Base-by-base conservation (phyloP, 2,888 invertebrate genomes). In the Mylabris sibirica region DNA sequence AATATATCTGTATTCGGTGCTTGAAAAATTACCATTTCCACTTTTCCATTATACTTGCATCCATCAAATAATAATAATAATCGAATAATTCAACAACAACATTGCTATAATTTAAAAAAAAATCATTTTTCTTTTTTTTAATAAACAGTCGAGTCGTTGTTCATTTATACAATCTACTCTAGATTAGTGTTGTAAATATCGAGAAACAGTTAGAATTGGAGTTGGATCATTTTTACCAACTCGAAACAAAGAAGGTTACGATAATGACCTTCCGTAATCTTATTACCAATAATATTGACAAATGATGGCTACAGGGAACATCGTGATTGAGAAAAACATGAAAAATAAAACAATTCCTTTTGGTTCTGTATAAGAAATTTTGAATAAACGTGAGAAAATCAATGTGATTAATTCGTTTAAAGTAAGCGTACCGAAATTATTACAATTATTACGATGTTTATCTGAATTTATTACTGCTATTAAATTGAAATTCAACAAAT, bases 171-270 rank as follows among this genome's bases (percentile, higher is more conserved):
- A 22, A 53, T 53, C 22, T 53, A 53, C 24, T 53, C 53, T 22
- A 53, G 53, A 53, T 53, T 9, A 20, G 3, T 49, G 24, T 4
- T 53, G 53, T 53, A 24, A 53, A 44, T 44, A 62, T 22, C 38
- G 14, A 62, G 44, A 62, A 62, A 26, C 44, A 62, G 44, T 44
- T 44, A 62, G 62, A 44, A 26, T 8, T 62, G 12, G 44, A 62
- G 41, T 41, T 61, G 35, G n/a, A 12, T 22, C 11, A 20, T 61
- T 41, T 41, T 61, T 41, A 20, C 61, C 35, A 61, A 62, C 41
- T 20, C 8, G 41, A n/a, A 44, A 62, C 26, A 53, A 53, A 53
- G 53, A 24, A 53, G 53, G 22, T 53, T 53, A 53, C 3, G 24
- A 53, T 53, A 53, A 22, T 53, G 53, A 53, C 53, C 53, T 53